These are phyloP conservation scores for Drosophila leonis DNA, from an alignment of 2,888 invertebrate species.

Conservation along the genomic window DNA sequence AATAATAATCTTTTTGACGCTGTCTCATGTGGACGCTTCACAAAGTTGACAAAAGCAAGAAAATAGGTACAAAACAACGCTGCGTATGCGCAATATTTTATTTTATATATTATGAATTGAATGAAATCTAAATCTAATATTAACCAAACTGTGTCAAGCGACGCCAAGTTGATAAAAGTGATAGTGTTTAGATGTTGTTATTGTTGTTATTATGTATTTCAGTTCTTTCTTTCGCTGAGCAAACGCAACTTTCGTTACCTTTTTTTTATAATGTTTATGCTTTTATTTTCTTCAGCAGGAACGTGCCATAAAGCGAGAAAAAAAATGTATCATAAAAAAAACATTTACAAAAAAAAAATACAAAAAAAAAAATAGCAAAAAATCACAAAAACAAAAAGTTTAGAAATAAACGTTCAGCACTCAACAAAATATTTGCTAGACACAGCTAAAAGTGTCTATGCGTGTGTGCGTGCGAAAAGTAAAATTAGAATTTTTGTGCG, in stretches of 20 bases:
- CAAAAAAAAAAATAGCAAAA: slow-evolving; percentile 34
- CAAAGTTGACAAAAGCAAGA: slow-evolving; percentile 4
- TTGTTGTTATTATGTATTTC: slow-evolving; percentile 37
- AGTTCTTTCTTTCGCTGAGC: slow-evolving; percentile 35
- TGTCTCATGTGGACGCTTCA: slow-evolving; percentile 28
- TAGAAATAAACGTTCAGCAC: slow-evolving; percentile 54
- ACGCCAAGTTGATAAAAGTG: slow-evolving; percentile 57
- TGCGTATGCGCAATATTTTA: slow-evolving; percentile 43
- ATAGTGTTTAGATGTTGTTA: slow-evolving; percentile 47
- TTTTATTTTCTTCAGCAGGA: slow-evolving; percentile 58
- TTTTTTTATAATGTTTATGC: slow-evolving; percentile 31
- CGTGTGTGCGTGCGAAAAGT: slow-evolving; percentile 65
- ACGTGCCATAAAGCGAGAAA: slow-evolving; percentile 50
- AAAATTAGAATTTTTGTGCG: slow-evolving; percentile 80
- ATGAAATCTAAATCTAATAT: slow-evolving; percentile 20
- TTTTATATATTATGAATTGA: slow-evolving; percentile 11
- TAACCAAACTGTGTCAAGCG: slow-evolving; percentile 43
- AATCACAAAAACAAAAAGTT: slow-evolving; percentile 47
- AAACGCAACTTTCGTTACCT: slow-evolving; percentile 61
- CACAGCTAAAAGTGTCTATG: slow-evolving; percentile 29
- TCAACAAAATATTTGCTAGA: slow-evolving; percentile 49
- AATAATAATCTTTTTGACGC: slow-evolving; percentile 32
- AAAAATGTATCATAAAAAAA: slow-evolving; percentile 21
- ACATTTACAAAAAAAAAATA: background rate
- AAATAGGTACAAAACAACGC: background rate